Evolutionary conservation across 2,888 invertebrate species (phyloP), one percentile per base, ranked within the genome.

Genomic region (Auanema freiburgensis): DNA sequence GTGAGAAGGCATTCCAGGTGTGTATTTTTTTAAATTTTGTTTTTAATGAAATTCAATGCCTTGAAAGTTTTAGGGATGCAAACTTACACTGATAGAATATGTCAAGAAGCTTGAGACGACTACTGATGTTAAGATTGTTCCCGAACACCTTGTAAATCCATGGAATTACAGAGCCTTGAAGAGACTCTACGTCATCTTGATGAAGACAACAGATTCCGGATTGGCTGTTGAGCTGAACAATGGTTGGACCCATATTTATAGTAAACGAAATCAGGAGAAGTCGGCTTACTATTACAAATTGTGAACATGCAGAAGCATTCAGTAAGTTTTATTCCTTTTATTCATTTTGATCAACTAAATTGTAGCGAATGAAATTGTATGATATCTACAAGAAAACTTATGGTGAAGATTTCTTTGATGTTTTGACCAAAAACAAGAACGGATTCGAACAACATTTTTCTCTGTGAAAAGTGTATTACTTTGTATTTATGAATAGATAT

Each of bases 321-420:
- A 33, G 59, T 59, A 59, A 59, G 52, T 59, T 59, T 59, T 59
- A 59, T 57, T 57, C 52, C 59, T 59, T 59, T 59, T 59, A n/a
- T n/a, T n/a, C n/a, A n/a, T n/a, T n/a, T n/a, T n/a, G n/a, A n/a
- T n/a, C n/a, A n/a, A n/a, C n/a, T n/a, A n/a, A n/a, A n/a, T n/a
- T n/a, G n/a, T n/a, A n/a, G n/a, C n/a, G n/a, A n/a, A n/a, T n/a
- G n/a, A n/a, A n/a, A n/a, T n/a, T n/a, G n/a, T n/a, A n/a, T n/a
- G n/a, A n/a, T n/a, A n/a, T n/a, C n/a, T n/a, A n/a, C n/a, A n/a
- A n/a, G n/a, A n/a, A n/a, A n/a, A n/a, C n/a, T n/a, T n/a, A n/a
- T n/a, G n/a, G n/a, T n/a, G n/a, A n/a, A n/a, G n/a, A n/a, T n/a
- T n/a, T n/a, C n/a, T n/a, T n/a, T n/a, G n/a, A n/a, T n/a, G n/a